Conservation (phyloP, 2,113 vertebrate species). For the Datnioides undecimradiatus region DNA sequence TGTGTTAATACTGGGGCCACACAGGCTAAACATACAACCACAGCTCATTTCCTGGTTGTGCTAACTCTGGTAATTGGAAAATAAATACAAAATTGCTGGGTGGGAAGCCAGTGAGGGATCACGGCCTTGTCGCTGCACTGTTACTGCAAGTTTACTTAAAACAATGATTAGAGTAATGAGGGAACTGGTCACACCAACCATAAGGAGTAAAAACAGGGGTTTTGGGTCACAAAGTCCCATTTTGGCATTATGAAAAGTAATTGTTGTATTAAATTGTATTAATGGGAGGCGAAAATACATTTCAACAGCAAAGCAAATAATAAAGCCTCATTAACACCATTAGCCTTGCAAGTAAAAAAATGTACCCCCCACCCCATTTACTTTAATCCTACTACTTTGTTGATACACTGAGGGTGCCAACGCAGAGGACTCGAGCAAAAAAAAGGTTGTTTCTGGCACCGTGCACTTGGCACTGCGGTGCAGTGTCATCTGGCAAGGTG, state of each 20-base stretch:
- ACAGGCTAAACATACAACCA: not conserved
- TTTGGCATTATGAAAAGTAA: not conserved
- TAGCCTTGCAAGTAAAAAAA: not conserved
- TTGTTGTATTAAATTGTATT: not conserved
- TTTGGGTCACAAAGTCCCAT: not conserved
- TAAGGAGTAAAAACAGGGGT: not conserved
- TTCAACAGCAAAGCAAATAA: not conserved
- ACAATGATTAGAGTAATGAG: no score
- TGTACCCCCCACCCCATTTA: not conserved
- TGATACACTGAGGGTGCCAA: not conserved
- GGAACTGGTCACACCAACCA: not conserved
- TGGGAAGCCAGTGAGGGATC: not conserved
- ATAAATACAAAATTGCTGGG: not conserved
- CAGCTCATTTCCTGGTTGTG: not conserved
- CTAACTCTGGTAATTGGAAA: not conserved
- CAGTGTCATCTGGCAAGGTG: not conserved
- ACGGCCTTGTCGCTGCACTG: not conserved
- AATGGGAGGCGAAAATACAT: not conserved
- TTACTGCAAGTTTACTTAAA: not conserved
- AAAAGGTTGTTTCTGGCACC: no score
- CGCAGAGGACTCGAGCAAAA: not conserved
- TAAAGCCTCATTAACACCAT: not conserved
- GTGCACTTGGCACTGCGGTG: not conserved
- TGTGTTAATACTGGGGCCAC: not conserved
- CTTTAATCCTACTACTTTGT: not conserved